Percentiles rank a stretch among this genome's conserved stretches.
These are phyloP conservation scores for Gymnogyps californianus DNA, from an alignment of 2,113 vertebrate species.

Conservation along the genomic window DNA sequence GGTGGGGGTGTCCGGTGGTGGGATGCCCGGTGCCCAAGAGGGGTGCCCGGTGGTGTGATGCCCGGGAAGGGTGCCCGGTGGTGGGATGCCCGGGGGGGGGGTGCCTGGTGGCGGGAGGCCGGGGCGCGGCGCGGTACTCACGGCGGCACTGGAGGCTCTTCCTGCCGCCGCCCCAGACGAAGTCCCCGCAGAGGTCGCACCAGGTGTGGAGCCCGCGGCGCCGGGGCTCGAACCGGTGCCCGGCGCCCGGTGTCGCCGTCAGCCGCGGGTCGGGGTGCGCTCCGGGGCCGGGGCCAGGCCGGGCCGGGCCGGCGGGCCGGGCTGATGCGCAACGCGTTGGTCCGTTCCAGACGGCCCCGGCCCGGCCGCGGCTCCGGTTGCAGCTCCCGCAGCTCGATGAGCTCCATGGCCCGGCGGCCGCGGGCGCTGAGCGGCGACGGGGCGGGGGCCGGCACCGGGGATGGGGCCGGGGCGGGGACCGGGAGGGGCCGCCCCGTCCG, in stretches of 20 bases:
- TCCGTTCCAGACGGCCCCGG: slow-evolving; percentile 80
- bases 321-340: slow-evolving; percentile 88
- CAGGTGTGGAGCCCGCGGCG: slow-evolving; percentile 85
- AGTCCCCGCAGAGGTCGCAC: slow-evolving; percentile 96
- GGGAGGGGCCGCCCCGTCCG: not conserved
- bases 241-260: slow-evolving; percentile 53
- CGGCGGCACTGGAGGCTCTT: slow-evolving; percentile 87
- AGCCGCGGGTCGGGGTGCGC: slow-evolving; percentile 64
- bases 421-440: not conserved
- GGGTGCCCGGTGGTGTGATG: no score
- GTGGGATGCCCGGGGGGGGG: no score
- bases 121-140: slow-evolving; percentile 77
- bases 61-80: not conserved
- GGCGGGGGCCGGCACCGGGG: not conserved
- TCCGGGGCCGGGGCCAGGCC: slow-evolving; percentile 62
- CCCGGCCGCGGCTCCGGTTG: slow-evolving; percentile 34
- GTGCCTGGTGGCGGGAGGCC: not conserved
- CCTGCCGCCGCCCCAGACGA: slow-evolving; percentile 93
- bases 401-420: not conserved
- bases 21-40: no score
- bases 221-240: slow-evolving; percentile 87
- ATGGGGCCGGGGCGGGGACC: not conserved
- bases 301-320: slow-evolving; percentile 76
- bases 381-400: slow-evolving; percentile 63
- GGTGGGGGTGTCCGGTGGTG: no score